Percentiles rank a stretch among this genome's conserved stretches.
Evolutionary conservation across 1,140 invertebrate species (phyloP).

Genomic region (Drosophila suzukii): DNA sequence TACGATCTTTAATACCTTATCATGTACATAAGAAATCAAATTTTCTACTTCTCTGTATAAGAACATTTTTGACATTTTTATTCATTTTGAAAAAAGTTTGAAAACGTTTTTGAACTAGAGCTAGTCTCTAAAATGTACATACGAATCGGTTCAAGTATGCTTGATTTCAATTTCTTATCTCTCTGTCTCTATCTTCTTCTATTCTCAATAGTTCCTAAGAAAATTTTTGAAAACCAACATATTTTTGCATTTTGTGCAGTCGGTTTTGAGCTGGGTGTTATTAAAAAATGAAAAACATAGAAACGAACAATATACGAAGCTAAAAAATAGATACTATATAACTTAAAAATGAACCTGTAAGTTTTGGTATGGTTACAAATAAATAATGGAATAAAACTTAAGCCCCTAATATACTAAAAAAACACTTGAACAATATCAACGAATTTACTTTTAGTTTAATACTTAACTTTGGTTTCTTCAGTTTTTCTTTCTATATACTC

Average conservation of each 20-base stretch:
- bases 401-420: constrained; percentile 40
- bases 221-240: constrained; percentile 45
- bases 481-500: constrained; percentile 54
- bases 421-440: constrained; percentile 67
- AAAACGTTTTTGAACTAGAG: constrained; percentile 16
- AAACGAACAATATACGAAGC: constrained; percentile 17
- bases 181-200: constrained; percentile 48
- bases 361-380: constrained; percentile 47
- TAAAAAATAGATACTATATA: constrained; percentile 14
- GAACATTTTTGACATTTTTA: constrained; percentile 38
- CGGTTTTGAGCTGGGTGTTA: constrained; percentile 80
- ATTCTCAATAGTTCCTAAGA: constrained; percentile 42
- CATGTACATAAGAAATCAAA: constrained; percentile 66
- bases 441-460: constrained; percentile 51
- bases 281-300: constrained; percentile 14
- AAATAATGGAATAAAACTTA: constrained; percentile 17
- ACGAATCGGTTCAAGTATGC: constrained; percentile 43
- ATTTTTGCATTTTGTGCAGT: constrained; percentile 72
- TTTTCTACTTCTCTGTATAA: constrained; percentile 28
- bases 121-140: constrained; percentile 40
- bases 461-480: constrained; percentile 53
- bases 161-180: constrained; percentile 35
- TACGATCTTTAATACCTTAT: constrained; percentile 49
- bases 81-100: constrained; percentile 25
- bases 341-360: constrained; percentile 41